Evolutionary conservation across 2,888 invertebrate species (phyloP), one percentile per base, ranked within the genome.

Genomic region (Portevinia maculata): DNA sequence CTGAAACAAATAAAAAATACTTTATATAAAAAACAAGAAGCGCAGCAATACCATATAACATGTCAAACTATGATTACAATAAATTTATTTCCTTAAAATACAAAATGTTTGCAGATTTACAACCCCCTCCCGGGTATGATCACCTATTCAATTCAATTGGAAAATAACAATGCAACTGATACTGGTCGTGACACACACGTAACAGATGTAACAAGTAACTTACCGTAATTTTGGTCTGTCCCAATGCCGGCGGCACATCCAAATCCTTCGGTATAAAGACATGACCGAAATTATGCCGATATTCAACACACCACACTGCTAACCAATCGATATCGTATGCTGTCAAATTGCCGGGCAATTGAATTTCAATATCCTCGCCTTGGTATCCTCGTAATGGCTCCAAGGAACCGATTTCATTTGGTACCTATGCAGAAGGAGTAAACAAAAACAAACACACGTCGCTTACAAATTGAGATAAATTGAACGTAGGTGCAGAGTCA

Each of bases 311-410:
- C 96, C 97, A 98, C 0, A 98, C 95, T 0, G 96, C 93, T 30
- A 98, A 92, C 97, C 97, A 98, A 90, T 97, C 96, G 86, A 98
- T 96, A 90, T 97, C 97, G 91, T 97, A 95, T 0, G 97, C 96
- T 0, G 97, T 97, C 85, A 97, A 90, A 86, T 94, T 94, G 53
- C 95, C 95, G 0, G 97, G 97, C 64, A 98, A 91, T 87, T 96
- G 96, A 86, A 98, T 95, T 91, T 97, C 97, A 78, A 98, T 96
- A 90, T 97, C 97, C 89, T 97, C 96, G 3, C 97, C 97, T 88
- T 96, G 95, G 91, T 98, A 98, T 4, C 96, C 96, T 6, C 95
- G 93, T 39, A 98, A 92, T 0, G 96, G 96, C 78, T 95, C 93
- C 60, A 95, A 89, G 37, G 97, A 96, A 69, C 96, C 96, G 91